Base-by-base conservation (phyloP, 2,797 vertebrate genomes). In the Pseudochirops corinnae region DNA sequence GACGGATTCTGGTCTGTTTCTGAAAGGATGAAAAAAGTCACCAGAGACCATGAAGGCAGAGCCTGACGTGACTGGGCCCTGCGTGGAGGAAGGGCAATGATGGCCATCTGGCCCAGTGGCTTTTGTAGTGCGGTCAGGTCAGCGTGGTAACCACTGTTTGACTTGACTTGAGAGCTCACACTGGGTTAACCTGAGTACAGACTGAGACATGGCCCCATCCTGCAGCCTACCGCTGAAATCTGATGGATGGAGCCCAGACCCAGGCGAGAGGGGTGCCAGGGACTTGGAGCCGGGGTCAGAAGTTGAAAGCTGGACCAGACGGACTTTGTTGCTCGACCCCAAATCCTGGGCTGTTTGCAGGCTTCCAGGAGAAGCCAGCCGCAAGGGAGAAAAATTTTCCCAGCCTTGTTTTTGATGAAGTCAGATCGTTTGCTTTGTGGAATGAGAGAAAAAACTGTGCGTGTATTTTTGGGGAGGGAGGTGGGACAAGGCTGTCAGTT, bases 231-330 rank as follows among this genome's bases (percentile, higher is more conserved):
- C 16, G 18, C 39, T 24, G 13, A 21, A 31, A 91, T 55, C 53
- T 31, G 52, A n/a, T 11, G 33, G 90, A 53, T 29, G 0, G 29
- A 13, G 52, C 29, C 50, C 90, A 91, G 55, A 62, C 3, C 3
- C 0, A 26, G 5, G 24, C 10, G 31, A 31, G 67, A n/a, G 53
- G 53, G 6, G 3, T 18, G 53, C 55, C 0, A 11, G 62, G 12
- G 1, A 18, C 53, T 14, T 6, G 53, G 53, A 31, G 6, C 31
- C 18, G 3, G 33, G 29, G 16, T 57, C 55, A 55, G 28, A 29
- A 91, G 55, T 93, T 57, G 39, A 46, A 57, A 52, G 24, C 55
- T 33, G 13, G 62, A 82, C 24, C 52, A 52, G 33, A 21, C 7
- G 1, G 67, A 87, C 74, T 12, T 50, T 87, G 74, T 39, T 50